Evolutionary conservation across 1,140 invertebrate species (phyloP).

Genomic region (Drosophila baimaii): DNA sequence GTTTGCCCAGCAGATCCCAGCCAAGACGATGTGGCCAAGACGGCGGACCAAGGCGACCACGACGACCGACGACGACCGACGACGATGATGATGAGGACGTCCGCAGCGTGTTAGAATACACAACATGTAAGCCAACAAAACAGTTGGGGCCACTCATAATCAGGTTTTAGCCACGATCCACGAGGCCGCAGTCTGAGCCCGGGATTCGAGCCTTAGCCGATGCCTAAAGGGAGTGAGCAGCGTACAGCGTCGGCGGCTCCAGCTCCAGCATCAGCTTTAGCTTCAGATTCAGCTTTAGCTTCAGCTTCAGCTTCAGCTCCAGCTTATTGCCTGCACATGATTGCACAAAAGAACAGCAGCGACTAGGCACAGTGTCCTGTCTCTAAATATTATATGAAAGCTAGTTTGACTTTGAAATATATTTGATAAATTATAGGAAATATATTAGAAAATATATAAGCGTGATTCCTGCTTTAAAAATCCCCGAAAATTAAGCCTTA

Average conservation of each 20-base stretch:
- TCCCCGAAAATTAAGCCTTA: neutral
- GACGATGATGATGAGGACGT: slow-evolving; percentile 60
- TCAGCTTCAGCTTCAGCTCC: slow-evolving; percentile 12
- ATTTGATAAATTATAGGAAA: neutral
- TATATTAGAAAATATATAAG: neutral
- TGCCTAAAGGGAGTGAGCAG: slow-evolving; percentile 63
- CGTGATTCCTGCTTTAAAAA: neutral
- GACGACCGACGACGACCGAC: slow-evolving; percentile 14
- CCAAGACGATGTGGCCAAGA: slow-evolving; percentile 36
- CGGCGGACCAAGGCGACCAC: neutral
- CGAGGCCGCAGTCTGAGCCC: slow-evolving; percentile 16
- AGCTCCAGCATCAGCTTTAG: slow-evolving; percentile 40
- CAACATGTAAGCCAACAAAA: slow-evolving; percentile 71
- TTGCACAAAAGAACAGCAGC: slow-evolving; percentile 61
- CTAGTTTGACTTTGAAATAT: neutral
- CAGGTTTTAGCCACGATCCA: slow-evolving; percentile 70
- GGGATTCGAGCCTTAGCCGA: slow-evolving; percentile 32
- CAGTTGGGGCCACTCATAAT: slow-evolving; percentile 78
- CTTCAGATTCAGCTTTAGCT: slow-evolving; percentile 32
- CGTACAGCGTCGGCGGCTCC: slow-evolving; percentile 29
- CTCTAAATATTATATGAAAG: neutral
- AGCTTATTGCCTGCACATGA: slow-evolving; percentile 74
- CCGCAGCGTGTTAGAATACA: slow-evolving; percentile 82
- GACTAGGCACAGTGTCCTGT: slow-evolving; percentile 21
- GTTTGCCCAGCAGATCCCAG: slow-evolving; percentile 70